Evolutionary conservation across 2,888 invertebrate genomes (phyloP).

Genomic region (Onthophagus sagittarius): DNA sequence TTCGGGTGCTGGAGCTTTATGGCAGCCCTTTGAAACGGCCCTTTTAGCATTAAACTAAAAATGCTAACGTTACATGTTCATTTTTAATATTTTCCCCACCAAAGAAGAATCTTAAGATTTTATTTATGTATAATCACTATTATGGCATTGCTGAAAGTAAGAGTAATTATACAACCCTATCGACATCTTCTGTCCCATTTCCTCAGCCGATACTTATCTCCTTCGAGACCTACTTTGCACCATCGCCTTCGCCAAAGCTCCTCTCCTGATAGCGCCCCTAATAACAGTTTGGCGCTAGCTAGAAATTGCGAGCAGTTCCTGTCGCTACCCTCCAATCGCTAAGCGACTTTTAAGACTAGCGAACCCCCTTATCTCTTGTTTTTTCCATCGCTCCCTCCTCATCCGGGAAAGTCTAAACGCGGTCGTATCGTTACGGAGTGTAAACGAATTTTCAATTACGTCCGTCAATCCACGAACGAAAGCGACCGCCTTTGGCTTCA

Average conservation of each 20-base stretch:
- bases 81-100: background rate
- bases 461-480: background rate
- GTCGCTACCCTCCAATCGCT: constrained; percentile 3
- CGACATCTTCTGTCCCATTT: background rate
- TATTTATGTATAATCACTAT: background rate
- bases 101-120: background rate
- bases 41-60: background rate
- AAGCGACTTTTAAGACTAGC: constrained; percentile 4
- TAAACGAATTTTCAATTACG: constrained; percentile 10
- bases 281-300: constrained; percentile 8
- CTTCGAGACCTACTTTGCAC: background rate
- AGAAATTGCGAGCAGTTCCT: constrained; percentile 1
- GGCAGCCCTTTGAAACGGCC: background rate
- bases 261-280: constrained; percentile 1
- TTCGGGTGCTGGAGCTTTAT: background rate
- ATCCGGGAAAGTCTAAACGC: background rate
- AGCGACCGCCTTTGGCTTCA: background rate
- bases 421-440: constrained; percentile 4
- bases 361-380: constrained; percentile 3
- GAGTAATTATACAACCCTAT: background rate
- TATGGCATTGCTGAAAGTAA: background rate
- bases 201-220: background rate
- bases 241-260: background rate
- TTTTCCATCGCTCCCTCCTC: constrained; percentile 2
- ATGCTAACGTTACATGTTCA: background rate